Conservation (phyloP, 2,888 invertebrate genomes). For the Chymomyza amoena region DNA sequence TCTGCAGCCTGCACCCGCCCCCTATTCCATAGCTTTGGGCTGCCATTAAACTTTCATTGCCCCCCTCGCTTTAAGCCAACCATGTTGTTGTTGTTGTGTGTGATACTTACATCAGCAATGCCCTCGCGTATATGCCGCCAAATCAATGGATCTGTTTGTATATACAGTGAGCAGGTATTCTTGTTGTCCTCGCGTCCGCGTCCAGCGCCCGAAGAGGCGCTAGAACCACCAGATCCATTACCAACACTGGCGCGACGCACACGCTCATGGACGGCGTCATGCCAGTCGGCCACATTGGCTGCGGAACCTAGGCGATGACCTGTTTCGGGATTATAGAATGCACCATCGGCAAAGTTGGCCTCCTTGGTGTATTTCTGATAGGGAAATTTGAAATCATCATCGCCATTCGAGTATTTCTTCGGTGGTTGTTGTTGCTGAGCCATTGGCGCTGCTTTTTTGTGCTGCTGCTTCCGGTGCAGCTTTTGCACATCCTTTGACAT, state of each 20-base stretch:
- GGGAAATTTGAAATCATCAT: slow-evolving; percentile 80
- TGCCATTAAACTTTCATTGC: neutral
- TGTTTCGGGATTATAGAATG: slow-evolving; percentile 74
- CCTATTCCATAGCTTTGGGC: neutral
- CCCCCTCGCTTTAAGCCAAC: neutral
- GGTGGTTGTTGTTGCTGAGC: slow-evolving; percentile 66
- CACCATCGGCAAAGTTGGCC: slow-evolving; percentile 81
- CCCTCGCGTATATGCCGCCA: slow-evolving; percentile 95
- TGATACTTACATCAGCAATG: slow-evolving; percentile 86
- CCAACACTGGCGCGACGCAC: slow-evolving; percentile 79
- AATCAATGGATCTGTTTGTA: slow-evolving; percentile 98
- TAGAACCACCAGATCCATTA: slow-evolving; percentile 68
- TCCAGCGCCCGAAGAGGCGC: slow-evolving; percentile 77
- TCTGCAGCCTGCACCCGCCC: neutral
- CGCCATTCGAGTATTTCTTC: slow-evolving; percentile 74
- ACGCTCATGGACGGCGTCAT: slow-evolving; percentile 79
- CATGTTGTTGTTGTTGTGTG: neutral
- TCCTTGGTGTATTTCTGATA: slow-evolving; percentile 89
- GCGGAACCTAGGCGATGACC: slow-evolving; percentile 65
- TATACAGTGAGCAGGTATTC: slow-evolving; percentile 96
- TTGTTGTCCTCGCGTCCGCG: slow-evolving; percentile 84
- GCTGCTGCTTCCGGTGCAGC: slow-evolving; percentile 66
- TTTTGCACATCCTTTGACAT: slow-evolving; percentile 75
- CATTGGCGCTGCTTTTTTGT: slow-evolving; percentile 55
- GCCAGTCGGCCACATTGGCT: slow-evolving; percentile 79